Evolutionary conservation across 2,797 vertebrate genomes (phyloP), one percentile per base, ranked within the genome.

Genomic region (Pempheris klunzingeri): DNA sequence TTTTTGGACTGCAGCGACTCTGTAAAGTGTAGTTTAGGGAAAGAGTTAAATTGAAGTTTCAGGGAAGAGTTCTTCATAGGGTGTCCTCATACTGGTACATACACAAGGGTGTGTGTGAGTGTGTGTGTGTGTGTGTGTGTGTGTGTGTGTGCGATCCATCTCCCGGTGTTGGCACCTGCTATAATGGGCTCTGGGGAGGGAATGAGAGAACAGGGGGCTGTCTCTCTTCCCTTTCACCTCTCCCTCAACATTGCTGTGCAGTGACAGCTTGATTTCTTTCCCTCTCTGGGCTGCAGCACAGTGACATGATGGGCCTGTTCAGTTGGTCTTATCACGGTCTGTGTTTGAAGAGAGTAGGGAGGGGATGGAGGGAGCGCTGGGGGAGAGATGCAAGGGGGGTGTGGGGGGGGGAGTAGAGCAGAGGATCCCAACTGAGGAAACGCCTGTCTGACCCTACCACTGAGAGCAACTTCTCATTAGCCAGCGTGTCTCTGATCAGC

Each of bases 231-330:
- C 34, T 68, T 36, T 65, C 74, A 67, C 24, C 53, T 80, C 83
- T 79, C 83, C 66, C 85, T 80, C 79, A 67, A 76, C 92, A 88
- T 88, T 89, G 92, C 94, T 92, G 92, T 58, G 90, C 92, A 92
- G 94, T 97, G 96, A 98, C 97, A 97, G 96, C 95, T 96, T 96
- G 96, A 97, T 97, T 97, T 96, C 74, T 81, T 74, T 79, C 61
- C 82, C 95, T 82, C 80, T 81, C 82, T 74, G 94, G 93, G 95
- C 94, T 94, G 95, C 94, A 93, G 95, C 95, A 65, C 93, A 92
- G 95, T 91, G 95, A 96, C 96, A 96, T 96, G 96, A 97, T 95
- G 96, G 95, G 95, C 92, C 95, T 95, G 95, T 95, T 97, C 96
- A 96, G 96, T 95, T 95, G 95, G 95, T 94, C 95, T 96, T 95